A percentile compares a stretch with the other conserved stretches of the same genome.
Conservation (phyloP, 2,113 vertebrate genomes). For the Lipophrys pholis region DNA sequence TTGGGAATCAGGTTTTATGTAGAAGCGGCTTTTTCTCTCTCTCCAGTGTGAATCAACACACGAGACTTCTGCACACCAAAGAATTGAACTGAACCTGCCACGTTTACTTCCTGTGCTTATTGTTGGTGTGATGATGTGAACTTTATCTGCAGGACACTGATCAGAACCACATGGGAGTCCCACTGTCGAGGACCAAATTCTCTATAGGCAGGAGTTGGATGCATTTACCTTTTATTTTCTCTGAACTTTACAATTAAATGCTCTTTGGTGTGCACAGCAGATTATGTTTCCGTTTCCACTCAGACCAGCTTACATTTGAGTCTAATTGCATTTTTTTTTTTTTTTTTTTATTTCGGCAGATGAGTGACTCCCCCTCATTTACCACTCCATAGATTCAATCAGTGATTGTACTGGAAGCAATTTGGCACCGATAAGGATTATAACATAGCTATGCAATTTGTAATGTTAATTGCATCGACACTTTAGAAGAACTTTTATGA, state of each 20-base stretch:
- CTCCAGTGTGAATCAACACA: constrained; percentile 16
- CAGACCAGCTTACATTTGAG: constrained; percentile 12
- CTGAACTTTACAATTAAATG: constrained; percentile 9
- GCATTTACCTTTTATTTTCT: constrained; percentile 30
- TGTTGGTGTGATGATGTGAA: constrained; percentile 31
- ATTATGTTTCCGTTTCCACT: constrained; percentile 26
- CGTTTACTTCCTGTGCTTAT: constrained; percentile 20
- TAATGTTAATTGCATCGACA: constrained; percentile 80
- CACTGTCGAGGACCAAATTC: constrained; percentile 29
- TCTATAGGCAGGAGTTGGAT: constrained; percentile 39
- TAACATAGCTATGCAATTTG: constrained; percentile 80
- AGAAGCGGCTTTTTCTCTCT: no score
- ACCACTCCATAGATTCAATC: constrained; percentile 28
- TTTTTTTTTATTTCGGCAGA: background rate
- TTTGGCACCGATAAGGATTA: constrained; percentile 39
- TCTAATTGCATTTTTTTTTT: background rate
- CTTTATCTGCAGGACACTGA: background rate
- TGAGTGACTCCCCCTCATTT: constrained; percentile 21
- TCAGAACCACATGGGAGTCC: constrained; percentile 33
- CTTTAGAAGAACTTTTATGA: constrained; percentile 79
- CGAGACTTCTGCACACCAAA: constrained; percentile 46
- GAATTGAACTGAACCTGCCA: constrained; percentile 36
- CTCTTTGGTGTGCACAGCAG: constrained; percentile 4
- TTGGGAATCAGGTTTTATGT: constrained; percentile 13
- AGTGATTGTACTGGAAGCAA: constrained; percentile 38